Percentiles rank a stretch among this genome's conserved stretches.
Evolutionary conservation across 2,113 vertebrate species (phyloP).

Genomic region (Pteronura brasiliensis): DNA sequence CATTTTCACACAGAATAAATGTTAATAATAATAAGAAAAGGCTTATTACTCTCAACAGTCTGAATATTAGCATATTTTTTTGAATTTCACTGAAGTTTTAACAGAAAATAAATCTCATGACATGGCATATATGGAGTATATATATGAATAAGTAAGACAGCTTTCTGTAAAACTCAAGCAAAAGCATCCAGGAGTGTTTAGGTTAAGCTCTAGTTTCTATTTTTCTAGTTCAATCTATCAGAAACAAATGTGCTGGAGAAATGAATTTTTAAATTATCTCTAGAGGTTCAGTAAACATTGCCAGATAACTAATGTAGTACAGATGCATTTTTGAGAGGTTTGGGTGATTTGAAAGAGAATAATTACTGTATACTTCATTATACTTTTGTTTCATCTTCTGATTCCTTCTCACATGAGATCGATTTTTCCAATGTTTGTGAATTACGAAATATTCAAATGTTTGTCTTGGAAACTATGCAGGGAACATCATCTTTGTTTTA

Average conservation of each 20-base stretch:
- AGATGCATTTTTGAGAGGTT: background rate
- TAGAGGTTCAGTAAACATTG: background rate
- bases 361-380: background rate
- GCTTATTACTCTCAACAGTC: background rate
- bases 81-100: background rate
- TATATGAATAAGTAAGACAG: background rate
- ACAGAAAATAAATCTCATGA: background rate
- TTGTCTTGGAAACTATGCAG: background rate
- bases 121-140: background rate
- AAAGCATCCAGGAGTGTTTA: background rate
- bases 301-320: background rate
- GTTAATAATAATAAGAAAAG: background rate
- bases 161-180: background rate
- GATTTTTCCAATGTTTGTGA: background rate
- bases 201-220: background rate
- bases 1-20: background rate
- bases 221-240: background rate
- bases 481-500: background rate
- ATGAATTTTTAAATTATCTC: conserved; percentile 12
- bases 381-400: conserved; percentile 1
- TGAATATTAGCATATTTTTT: background rate
- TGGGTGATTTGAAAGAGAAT: background rate
- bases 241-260: background rate
- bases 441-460: background rate
- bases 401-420: background rate